These are phyloP conservation scores for Tortricodes alternella DNA, from an alignment of 2,888 invertebrate species.

Conservation along the genomic window DNA sequence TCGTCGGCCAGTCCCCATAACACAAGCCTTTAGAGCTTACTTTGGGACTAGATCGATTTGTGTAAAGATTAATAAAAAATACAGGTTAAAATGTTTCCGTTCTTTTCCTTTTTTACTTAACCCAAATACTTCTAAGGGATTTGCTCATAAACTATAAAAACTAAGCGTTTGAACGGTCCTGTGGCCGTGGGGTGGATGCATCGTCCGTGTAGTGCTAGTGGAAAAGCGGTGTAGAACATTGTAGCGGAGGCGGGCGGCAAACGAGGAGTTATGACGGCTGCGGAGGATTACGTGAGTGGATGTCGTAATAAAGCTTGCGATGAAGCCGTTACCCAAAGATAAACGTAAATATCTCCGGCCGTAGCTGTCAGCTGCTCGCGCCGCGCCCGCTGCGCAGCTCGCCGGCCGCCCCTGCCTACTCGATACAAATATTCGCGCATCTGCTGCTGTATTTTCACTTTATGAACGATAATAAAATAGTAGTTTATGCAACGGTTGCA, in stretches of 20 bases:
- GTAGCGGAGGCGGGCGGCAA: slow-evolving; percentile 67
- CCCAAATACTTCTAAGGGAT: slow-evolving; percentile 11
- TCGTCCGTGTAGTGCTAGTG: slow-evolving; percentile 56
- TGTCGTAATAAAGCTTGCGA: slow-evolving; percentile 83
- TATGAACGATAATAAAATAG: too few relatives aligned
- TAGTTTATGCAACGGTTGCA: too few relatives aligned
- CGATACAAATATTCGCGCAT: not conserved
- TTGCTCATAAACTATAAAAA: slow-evolving; percentile 30
- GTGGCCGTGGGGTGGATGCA: slow-evolving; percentile 49
- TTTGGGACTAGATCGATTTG: too few relatives aligned
- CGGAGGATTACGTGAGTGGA: slow-evolving; percentile 82
- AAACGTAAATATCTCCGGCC: slow-evolving; percentile 80
- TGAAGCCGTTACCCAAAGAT: slow-evolving; percentile 82
- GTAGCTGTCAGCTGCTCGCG: slow-evolving; percentile 58
- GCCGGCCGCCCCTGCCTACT: slow-evolving; percentile 37
- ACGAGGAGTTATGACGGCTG: slow-evolving; percentile 81
- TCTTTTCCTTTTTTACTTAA: slow-evolving; percentile 7
- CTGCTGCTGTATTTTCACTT: not conserved
- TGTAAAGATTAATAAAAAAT: too few relatives aligned
- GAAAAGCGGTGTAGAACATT: slow-evolving; percentile 74
- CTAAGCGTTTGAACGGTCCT: slow-evolving; percentile 25
- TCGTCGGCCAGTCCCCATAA: too few relatives aligned
- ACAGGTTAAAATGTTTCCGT: slow-evolving; percentile 1
- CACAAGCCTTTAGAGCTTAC: too few relatives aligned
- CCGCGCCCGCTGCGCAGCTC: slow-evolving; percentile 45